phyloP scores from a whole-genome alignment of 2,113 vertebrate species.

The Grammomys surdaster region DNA sequence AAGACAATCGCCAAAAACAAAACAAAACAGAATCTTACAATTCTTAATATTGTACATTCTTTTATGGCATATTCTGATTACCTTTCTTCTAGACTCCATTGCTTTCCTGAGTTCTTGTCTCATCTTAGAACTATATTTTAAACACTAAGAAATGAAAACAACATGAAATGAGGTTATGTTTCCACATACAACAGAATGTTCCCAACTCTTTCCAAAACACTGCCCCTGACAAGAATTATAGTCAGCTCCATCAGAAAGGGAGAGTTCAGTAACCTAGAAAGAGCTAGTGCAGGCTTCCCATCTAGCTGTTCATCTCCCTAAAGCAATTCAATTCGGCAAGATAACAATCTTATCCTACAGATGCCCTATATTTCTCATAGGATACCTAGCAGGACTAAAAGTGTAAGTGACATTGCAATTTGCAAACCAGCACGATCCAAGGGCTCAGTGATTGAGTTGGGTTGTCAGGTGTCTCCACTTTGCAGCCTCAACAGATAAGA shows the following conservation, averaged over 20 bases:
- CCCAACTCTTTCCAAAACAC: neutral
- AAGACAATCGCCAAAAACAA: neutral
- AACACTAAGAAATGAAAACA: neutral
- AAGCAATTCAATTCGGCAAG: neutral
- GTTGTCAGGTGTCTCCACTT: constrained; percentile 25
- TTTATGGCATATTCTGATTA: neutral
- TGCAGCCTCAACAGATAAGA: constrained; percentile 51
- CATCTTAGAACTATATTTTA: neutral
- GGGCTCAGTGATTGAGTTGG: neutral
- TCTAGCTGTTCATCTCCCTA: neutral
- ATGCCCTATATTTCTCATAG: constrained; percentile 16
- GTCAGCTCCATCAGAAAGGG: neutral
- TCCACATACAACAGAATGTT: too few species aligned
- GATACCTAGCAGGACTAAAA: neutral
- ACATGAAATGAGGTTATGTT: neutral
- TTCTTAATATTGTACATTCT: neutral
- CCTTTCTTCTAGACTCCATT: neutral
- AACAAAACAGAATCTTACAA: neutral
- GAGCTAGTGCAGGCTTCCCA: neutral
- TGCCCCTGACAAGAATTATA: neutral
- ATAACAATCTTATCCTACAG: neutral
- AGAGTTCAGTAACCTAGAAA: neutral
- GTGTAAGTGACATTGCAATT: constrained; percentile 41
- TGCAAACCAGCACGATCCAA: constrained; percentile 23
- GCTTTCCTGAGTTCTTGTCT: neutral